Evolutionary conservation across 2,113 vertebrate genomes (phyloP), one percentile per base, ranked within the genome.

Genomic region (Motacilla tschutschensis): DNA sequence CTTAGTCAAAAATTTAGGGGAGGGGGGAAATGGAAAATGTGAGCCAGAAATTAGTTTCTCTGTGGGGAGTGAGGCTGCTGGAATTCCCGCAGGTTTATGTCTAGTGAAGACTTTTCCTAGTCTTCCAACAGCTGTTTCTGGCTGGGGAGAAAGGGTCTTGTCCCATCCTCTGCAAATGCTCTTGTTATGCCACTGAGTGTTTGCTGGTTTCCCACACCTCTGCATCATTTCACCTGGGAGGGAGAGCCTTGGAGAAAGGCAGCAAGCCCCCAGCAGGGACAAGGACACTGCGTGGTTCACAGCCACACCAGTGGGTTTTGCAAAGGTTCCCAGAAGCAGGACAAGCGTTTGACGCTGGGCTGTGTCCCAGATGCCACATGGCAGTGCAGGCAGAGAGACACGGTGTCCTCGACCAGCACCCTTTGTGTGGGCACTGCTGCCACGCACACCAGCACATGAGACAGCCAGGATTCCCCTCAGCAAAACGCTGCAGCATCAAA

Each of bases 381-480:
- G 77, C 58, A 76, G 72, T 12, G 74, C 31, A 36, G 55, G 57
- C 77, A 69, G 73, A 66, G 46, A 75, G 85, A 74, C n/a, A 28
- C 3, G 0, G 46, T 43, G 77, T 89, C 88, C 90, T 87, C 78
- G n/a, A 10, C 25, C 75, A 79, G 90, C 83, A 74, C 29, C 78
- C 83, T 53, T 65, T 35, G 22, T 20, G 46, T 81, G 92, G 78
- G 72, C 63, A 67, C 57, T 10, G 60, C 60, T 67, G 81, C 62
- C 38, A 40, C 1, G 1, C 79, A 85, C 82, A 92, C 85, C 89
- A 90, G 91, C 85, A 82, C 15, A 3, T 0, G 25, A 93, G 91
- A 89, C 91, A 89, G 86, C 53, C 21, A 90, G 94, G 89, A 93
- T 93, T 94, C 94, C 93, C 94, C 91, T 94, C 87, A 94, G 93